Evolutionary conservation across 2,888 invertebrate species (phyloP).

Genomic region (Brenthis ino): DNA sequence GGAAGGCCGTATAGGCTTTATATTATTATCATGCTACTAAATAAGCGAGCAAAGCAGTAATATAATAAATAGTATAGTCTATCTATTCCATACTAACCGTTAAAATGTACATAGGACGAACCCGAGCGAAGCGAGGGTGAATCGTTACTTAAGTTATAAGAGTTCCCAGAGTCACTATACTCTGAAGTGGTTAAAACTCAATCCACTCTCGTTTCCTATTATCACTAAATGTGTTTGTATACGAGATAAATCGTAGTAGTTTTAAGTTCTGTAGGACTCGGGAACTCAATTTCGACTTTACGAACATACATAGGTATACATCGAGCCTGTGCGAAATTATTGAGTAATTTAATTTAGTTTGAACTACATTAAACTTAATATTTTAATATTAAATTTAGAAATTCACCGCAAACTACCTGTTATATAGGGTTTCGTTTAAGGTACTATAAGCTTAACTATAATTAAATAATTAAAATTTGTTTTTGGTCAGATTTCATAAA

Average conservation of each 20-base stretch:
- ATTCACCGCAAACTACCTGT: not conserved
- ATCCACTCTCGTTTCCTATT: constrained; percentile 4
- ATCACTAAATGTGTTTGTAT: constrained; percentile 4
- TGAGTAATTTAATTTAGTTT: not conserved
- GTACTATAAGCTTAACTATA: not conserved
- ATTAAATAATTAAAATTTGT: no score
- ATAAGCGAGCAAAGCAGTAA: no score
- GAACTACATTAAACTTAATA: not conserved
- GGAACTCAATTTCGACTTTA: constrained; percentile 2
- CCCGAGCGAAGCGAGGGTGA: not conserved
- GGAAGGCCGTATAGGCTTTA: no score
- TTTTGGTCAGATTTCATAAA: no score
- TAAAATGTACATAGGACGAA: not conserved
- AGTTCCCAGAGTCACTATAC: not conserved
- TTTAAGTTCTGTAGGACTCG: not conserved
- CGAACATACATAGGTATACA: not conserved
- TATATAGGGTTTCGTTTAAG: not conserved
- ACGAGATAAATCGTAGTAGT: constrained; percentile 1
- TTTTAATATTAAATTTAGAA: not conserved
- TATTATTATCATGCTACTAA: no score
- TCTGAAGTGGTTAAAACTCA: not conserved
- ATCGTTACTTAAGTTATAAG: not conserved
- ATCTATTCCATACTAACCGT: no score
- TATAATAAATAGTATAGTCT: no score
- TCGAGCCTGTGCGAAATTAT: not conserved